Evolutionary conservation across 2,797 vertebrate species (phyloP).

Genomic region (Microhierax caerulescens): DNA sequence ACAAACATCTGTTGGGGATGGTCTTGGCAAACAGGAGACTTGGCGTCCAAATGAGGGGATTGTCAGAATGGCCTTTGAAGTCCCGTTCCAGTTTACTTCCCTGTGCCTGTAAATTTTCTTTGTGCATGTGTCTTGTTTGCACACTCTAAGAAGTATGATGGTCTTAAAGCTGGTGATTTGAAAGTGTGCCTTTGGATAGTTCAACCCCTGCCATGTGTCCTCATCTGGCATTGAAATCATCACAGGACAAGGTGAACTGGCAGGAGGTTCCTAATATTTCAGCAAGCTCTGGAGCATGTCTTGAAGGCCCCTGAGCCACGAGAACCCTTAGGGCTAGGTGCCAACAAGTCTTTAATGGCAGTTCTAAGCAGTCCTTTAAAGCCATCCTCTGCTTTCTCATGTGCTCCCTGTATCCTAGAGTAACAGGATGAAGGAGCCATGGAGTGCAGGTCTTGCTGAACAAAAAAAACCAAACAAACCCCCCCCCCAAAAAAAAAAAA

Average conservation of each 20-base stretch:
- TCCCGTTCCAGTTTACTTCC: not conserved
- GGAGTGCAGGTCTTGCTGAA: not conserved
- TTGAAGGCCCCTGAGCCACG: not conserved
- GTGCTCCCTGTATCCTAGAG: not conserved
- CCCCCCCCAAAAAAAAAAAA: not conserved
- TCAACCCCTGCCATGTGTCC: not conserved
- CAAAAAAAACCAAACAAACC: no score
- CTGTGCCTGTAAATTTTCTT: constrained; percentile 16
- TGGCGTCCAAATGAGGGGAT: not conserved
- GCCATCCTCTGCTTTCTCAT: not conserved
- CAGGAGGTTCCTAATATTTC: not conserved
- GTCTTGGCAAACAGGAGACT: not conserved
- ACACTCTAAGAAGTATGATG: not conserved
- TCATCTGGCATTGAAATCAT: not conserved
- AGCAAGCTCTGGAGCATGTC: not conserved
- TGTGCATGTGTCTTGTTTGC: not conserved
- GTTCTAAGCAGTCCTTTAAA: not conserved
- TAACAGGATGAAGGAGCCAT: not conserved
- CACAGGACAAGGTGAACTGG: not conserved
- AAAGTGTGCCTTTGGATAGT: not conserved
- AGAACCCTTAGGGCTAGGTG: not conserved
- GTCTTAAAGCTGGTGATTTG: not conserved
- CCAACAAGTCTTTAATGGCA: not conserved
- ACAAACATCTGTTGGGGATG: not conserved
- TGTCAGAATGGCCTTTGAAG: not conserved